These are phyloP conservation scores for Chlorodrepanis virens DNA, from an alignment of 2,113 vertebrate species.

Conservation along the genomic window DNA sequence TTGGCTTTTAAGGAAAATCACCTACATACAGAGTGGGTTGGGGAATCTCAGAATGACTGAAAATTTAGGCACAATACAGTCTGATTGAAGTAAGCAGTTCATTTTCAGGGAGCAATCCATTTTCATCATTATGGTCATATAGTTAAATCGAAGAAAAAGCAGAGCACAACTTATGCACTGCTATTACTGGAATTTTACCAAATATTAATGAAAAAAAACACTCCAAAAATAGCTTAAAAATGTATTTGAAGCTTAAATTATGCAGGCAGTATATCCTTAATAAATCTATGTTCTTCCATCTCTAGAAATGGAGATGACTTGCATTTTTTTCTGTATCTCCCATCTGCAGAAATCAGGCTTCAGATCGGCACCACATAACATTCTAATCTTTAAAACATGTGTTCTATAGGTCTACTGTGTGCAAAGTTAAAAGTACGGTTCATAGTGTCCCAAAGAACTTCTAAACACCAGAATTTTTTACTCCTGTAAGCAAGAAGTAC, in stretches of 20 bases:
- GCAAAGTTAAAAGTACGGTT: neutral
- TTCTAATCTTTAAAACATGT: neutral
- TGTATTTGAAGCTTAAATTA: neutral
- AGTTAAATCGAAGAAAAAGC: neutral
- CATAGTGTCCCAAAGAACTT: neutral
- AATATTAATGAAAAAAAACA: neutral
- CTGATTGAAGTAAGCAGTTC: neutral
- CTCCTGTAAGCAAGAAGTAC: neutral
- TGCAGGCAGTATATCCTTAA: neutral
- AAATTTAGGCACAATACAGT: neutral
- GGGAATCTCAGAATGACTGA: neutral
- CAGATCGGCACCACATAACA: neutral
- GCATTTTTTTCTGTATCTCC: neutral
- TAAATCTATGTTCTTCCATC: neutral
- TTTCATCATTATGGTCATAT: neutral
- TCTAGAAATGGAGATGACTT: neutral
- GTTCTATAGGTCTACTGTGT: neutral
- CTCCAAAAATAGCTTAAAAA: neutral
- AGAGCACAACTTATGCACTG: neutral
- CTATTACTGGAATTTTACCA: neutral
- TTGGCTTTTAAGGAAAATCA: neutral
- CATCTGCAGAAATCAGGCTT: neutral
- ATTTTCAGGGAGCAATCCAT: neutral
- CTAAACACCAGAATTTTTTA: neutral
- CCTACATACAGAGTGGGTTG: fast-evolving